Evolutionary conservation across 2,888 invertebrate genomes (phyloP).

Genomic region (Rhagonycha fulva): DNA sequence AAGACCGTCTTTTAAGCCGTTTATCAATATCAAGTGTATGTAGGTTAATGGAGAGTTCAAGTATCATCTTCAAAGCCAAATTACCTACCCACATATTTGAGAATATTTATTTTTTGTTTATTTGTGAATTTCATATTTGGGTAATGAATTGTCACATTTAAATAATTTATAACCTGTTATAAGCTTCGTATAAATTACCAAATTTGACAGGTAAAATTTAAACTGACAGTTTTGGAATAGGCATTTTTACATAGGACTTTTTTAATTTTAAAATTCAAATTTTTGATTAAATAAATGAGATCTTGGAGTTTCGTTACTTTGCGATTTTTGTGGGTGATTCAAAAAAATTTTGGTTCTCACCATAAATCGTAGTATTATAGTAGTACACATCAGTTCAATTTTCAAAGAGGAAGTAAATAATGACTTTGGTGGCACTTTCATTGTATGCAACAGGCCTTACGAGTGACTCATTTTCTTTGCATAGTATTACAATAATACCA

Average conservation of each 20-base stretch:
- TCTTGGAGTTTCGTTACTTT: no score
- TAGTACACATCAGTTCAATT: not conserved
- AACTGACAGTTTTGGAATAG: not conserved
- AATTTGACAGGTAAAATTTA: not conserved
- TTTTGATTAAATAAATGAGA: not conserved
- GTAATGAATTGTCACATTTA: not conserved
- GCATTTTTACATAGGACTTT: not conserved
- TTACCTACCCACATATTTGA: not conserved
- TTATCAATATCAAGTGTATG: not conserved
- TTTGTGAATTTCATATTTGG: not conserved
- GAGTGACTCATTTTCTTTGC: not conserved
- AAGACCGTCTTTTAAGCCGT: not conserved
- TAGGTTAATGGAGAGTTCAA: not conserved
- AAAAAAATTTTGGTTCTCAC: not conserved
- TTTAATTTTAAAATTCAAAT: not conserved
- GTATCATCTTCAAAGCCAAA: not conserved
- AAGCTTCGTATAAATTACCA: not conserved
- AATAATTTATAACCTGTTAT: not conserved
- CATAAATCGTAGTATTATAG: not conserved
- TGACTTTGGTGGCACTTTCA: not conserved
- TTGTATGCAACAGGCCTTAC: not conserved
- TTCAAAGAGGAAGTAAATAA: not conserved
- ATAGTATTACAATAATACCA: not conserved
- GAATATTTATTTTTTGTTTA: not conserved
- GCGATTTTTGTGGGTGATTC: not conserved